Evolutionary conservation across 2,113 vertebrate genomes (phyloP).

Genomic region (Zonotrichia leucophrys): DNA sequence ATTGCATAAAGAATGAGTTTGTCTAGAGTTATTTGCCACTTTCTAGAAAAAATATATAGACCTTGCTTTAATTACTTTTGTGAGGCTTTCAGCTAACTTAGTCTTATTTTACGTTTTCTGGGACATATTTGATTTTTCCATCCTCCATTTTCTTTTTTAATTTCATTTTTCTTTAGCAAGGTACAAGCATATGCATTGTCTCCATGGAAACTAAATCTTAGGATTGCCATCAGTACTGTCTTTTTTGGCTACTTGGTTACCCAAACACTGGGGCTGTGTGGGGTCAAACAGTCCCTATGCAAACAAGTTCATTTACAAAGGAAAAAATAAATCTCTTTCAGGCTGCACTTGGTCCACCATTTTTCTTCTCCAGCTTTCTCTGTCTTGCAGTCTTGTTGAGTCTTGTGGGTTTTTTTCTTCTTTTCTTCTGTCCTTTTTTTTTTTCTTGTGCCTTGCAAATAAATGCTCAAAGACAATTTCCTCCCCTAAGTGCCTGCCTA

Average conservation of each 20-base stretch:
- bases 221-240: fast-evolving
- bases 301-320: neutral
- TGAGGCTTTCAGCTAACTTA: neutral
- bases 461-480: neutral
- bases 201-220: neutral
- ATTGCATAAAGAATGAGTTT: neutral
- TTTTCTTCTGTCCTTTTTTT: neutral
- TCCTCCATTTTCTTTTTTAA: neutral
- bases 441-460: neutral
- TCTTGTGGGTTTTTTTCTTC: neutral
- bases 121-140: neutral
- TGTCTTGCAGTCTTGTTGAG: neutral
- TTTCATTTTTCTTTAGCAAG: neutral
- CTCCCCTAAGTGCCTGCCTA: neutral
- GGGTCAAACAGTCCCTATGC: neutral
- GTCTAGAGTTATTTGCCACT: fast-evolving
- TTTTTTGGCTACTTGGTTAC: neutral
- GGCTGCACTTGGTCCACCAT: neutral
- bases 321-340: neutral
- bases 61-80: neutral
- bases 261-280: neutral
- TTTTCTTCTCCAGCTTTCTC: neutral
- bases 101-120: neutral
- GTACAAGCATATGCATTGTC: neutral
- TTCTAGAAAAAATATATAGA: neutral